Evolutionary conservation across 2,888 invertebrate genomes (phyloP).

Genomic region (Aromia moschata): DNA sequence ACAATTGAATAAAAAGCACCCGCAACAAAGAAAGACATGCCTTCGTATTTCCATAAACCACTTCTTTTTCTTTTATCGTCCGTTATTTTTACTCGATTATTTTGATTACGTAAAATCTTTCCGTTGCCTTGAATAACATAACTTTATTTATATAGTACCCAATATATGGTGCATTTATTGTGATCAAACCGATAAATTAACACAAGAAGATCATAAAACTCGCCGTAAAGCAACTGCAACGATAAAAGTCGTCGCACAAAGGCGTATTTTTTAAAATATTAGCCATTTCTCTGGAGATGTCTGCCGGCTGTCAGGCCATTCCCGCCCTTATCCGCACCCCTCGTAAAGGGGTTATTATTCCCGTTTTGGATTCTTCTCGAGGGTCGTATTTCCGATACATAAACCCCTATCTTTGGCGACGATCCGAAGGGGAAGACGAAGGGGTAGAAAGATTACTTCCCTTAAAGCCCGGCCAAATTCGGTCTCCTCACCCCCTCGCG

Average conservation of each 20-base stretch:
- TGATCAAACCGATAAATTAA: constrained; percentile 21
- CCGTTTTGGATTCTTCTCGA: constrained; percentile 49
- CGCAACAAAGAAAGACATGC: no score
- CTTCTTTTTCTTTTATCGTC: no score
- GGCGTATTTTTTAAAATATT: constrained; percentile 46
- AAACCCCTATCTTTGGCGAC: constrained; percentile 59
- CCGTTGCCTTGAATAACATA: no score
- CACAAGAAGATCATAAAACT: constrained; percentile 15
- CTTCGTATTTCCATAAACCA: no score
- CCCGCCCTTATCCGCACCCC: constrained; percentile 31
- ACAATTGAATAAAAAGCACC: no score
- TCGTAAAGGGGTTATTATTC: constrained; percentile 24
- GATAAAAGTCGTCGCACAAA: constrained; percentile 49
- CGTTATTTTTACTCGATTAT: no score
- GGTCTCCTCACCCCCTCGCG: constrained; percentile 16
- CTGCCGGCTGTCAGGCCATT: constrained; percentile 35
- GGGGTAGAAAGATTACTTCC: constrained; percentile 39
- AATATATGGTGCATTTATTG: no score
- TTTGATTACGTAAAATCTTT: no score
- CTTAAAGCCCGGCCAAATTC: not conserved
- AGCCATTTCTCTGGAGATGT: constrained; percentile 50
- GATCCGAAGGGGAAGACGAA: constrained; percentile 39
- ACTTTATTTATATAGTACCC: no score
- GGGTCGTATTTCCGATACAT: constrained; percentile 62
- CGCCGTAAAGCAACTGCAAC: constrained; percentile 18